Evolutionary conservation across 92 coral and sea anemone species (phyloP).

Genomic region (Zoanthus solanderi): DNA sequence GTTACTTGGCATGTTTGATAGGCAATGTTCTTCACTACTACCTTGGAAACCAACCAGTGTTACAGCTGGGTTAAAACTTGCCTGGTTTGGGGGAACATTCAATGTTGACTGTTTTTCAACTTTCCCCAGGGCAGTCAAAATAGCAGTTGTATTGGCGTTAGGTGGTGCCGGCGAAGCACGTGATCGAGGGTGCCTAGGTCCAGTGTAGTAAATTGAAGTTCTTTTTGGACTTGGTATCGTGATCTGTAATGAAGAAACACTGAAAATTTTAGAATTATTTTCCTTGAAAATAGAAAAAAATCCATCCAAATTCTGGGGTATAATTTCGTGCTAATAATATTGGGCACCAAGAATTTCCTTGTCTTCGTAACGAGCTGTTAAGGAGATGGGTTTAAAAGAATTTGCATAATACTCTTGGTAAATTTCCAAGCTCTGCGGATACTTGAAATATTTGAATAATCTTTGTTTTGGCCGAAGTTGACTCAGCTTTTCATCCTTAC

Average conservation of each 20-base stretch:
- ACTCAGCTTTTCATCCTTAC: too few relatives aligned
- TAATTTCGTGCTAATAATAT: too few relatives aligned
- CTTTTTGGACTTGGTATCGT: slow-evolving; percentile 53
- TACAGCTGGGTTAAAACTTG: slow-evolving; percentile 49
- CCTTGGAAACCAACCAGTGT: slow-evolving; percentile 74
- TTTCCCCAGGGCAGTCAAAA: slow-evolving; percentile 24
- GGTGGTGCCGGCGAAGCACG: slow-evolving; percentile 41
- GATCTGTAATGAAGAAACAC: neutral
- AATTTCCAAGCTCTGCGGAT: too few relatives aligned
- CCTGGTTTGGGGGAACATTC: neutral
- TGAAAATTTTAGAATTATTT: too few relatives aligned
- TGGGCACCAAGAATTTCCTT: too few relatives aligned
- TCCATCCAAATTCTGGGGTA: too few relatives aligned
- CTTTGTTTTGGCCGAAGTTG: too few relatives aligned
- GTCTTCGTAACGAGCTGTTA: too few relatives aligned
- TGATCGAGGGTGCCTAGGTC: slow-evolving; percentile 44
- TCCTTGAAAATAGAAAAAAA: too few relatives aligned
- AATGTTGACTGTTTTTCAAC: slow-evolving; percentile 22
- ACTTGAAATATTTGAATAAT: too few relatives aligned
- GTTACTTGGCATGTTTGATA: neutral
- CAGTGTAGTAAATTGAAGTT: slow-evolving; percentile 78
- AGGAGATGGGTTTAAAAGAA: too few relatives aligned
- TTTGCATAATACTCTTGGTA: too few relatives aligned
- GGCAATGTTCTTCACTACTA: neutral
- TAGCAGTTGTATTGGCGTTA: neutral